These are phyloP conservation scores for Lasioglossum zephyrum DNA, from an alignment of 2,888 invertebrate genomes.

Conservation along the genomic window DNA sequence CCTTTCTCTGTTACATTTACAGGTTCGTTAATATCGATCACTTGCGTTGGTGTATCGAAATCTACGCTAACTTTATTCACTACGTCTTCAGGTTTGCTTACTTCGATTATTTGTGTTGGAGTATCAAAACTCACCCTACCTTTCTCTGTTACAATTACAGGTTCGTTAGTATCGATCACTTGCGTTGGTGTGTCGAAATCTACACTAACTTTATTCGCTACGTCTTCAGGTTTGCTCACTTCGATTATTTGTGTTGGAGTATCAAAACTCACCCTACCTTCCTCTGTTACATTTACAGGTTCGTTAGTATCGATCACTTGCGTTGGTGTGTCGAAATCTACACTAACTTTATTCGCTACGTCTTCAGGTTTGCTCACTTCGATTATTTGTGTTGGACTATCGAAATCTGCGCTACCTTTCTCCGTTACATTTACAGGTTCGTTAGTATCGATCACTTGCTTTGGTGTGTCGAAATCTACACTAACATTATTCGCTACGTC, in stretches of 20 bases:
- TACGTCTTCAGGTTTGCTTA: not conserved
- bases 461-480: not conserved
- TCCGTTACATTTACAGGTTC: not conserved
- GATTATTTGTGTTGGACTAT: not conserved
- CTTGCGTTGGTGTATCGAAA: conserved; percentile 18
- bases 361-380: not conserved
- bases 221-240: not conserved
- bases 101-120: not conserved
- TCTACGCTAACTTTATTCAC: not conserved
- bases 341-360: not conserved
- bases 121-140: not conserved
- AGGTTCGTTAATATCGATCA: not conserved
- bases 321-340: not conserved
- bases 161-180: not conserved
- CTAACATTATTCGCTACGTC: not conserved
- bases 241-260: not conserved
- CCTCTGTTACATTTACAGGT: not conserved
- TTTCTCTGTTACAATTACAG: not conserved
- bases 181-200: conserved; percentile 14
- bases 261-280: not conserved
- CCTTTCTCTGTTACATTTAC: not conserved
- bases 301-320: not conserved
- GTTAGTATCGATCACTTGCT: not conserved
- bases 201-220: not conserved
- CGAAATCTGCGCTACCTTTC: not conserved